Evolutionary conservation across 53 echinoderm and acorn worm species (phyloP), one percentile per base, ranked within the genome.

Genomic region (Pentamera pediparva): DNA sequence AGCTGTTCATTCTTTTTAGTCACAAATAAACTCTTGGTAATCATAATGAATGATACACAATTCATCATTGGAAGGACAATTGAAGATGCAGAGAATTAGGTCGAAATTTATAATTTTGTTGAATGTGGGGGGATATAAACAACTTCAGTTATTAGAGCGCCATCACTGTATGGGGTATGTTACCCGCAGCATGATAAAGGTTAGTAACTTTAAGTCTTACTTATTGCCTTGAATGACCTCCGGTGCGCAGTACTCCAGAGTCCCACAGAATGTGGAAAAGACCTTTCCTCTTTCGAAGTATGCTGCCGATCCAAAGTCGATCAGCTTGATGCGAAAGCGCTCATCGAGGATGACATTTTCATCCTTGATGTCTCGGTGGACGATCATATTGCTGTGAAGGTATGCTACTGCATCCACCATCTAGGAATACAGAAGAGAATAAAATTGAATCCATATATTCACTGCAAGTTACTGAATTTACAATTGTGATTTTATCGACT

Each of bases 181-280:
- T 41, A 10, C 15, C 43, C 43, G 9, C 43, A 56, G 20, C 11
- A 56, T 56, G 10, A 22, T 15, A 56, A 22, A 56, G 13, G 20
- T 56, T 56, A 56, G 6, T 15, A 56, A 60, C 1, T 12, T 45
- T n/a, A 19, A 33, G 11, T 78, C 91, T 86, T 75, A 98, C 98
- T 83, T 98, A 82, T 96, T 96, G 6, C 96, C 96, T n/a, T 91
- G 81, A 13, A 96, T 71, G 18, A 96, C 96, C 56, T 96, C 96
- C 0, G 96, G 96, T 32, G 96, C 91, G 79, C 96, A 96, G 76
- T 96, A 96, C 45, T 96, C 96, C 58, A 96, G 47, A 4, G 96
- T 96, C 20, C 96, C 96, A 71, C 96, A 96, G 80, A 96, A 96
- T 4, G 96, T 96, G 28, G 88, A 85, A 65, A 91, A 96, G 19